A percentile compares a stretch with the other conserved stretches of the same genome.
Evolutionary conservation across 2,888 invertebrate genomes (phyloP).

Genomic region (Sarcophaga rosellei): DNA sequence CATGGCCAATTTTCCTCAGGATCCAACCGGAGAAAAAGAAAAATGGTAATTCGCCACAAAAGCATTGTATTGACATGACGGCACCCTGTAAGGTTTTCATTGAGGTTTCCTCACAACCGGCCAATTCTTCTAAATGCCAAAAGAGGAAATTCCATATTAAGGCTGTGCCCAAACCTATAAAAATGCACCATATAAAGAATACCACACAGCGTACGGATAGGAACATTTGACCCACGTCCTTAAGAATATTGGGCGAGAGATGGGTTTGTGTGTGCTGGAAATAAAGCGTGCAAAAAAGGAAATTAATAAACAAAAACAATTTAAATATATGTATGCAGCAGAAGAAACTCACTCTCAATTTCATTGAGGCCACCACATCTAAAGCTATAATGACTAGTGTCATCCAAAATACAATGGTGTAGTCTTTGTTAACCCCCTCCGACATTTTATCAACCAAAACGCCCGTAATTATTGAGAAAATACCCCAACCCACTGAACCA

Average conservation of each 20-base stretch:
- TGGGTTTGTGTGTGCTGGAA: constrained; percentile 85
- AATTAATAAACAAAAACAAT: not conserved
- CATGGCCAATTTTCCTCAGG: constrained; percentile 90
- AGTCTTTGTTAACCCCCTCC: constrained; percentile 86
- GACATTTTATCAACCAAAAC: constrained; percentile 89
- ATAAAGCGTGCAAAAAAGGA: constrained; percentile 4
- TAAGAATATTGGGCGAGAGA: constrained; percentile 85
- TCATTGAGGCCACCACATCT: constrained; percentile 86
- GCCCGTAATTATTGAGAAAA: constrained; percentile 89
- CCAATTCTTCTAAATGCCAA: constrained; percentile 91
- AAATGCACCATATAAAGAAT: constrained; percentile 90
- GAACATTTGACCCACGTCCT: constrained; percentile 87
- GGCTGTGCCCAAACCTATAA: constrained; percentile 92
- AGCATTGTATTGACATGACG: constrained; percentile 89
- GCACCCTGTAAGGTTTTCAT: constrained; percentile 89
- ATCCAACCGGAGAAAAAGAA: constrained; percentile 91
- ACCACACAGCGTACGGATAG: constrained; percentile 86
- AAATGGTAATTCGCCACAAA: constrained; percentile 93
- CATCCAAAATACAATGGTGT: constrained; percentile 90
- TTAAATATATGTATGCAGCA: not conserved
- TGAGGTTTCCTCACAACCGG: constrained; percentile 82
- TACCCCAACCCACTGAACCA: constrained; percentile 94
- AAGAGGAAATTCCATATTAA: constrained; percentile 94
- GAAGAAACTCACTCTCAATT: constrained; percentile 83
- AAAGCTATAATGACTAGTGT: constrained; percentile 86